Base-by-base conservation (phyloP, 2,797 vertebrate genomes). In the Buceros bicornis region DNA sequence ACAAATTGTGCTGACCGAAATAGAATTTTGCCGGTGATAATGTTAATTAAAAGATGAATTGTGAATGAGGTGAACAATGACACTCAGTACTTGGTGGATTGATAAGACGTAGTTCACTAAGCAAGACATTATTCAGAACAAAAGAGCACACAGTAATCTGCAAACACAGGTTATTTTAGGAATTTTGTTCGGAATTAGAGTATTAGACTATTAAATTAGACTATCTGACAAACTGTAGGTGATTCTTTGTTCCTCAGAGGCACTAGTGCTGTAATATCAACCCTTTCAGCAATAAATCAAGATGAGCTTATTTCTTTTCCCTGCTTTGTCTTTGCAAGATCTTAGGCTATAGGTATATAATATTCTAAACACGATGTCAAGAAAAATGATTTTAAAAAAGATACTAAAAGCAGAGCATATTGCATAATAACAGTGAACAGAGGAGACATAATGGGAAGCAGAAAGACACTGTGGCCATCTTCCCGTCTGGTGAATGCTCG, bases 21-120 rank as follows among this genome's bases (percentile, higher is more conserved):
- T 97, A 96, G 96, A 96, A 94, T 91, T 95, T 94, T 95, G 74
- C 85, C 94, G 82, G 84, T 90, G 95, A 96, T 96, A 93, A 94
- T 93, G 85, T 96, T 96, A 97, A 97, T 97, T 96, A 96, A 96
- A 96, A 95, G 93, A 96, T 96, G 89, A 97, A 97, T 96, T 97
- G 91, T 96, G 94, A 96, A 96, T 96, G 96, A 97, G 93, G 94
- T 95, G 95, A 96, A 96, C 91, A 90, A 94, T 93, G 95, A 95
- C 94, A 95, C 91, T 42, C 91, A n/a, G 91, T 88, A 90, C 85
- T 93, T 66, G 47, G 80, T 94, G 66, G 79, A 96, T 95, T 95
- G 95, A 91, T 96, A 95, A 96, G 82, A 86, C 72, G 47, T 61
- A 95, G 87, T 93, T 96, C 92, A 72, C 95, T 86, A 96, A 95